These are phyloP conservation scores for Mustela erminea DNA, from an alignment of 2,797 vertebrate species.

Conservation along the genomic window DNA sequence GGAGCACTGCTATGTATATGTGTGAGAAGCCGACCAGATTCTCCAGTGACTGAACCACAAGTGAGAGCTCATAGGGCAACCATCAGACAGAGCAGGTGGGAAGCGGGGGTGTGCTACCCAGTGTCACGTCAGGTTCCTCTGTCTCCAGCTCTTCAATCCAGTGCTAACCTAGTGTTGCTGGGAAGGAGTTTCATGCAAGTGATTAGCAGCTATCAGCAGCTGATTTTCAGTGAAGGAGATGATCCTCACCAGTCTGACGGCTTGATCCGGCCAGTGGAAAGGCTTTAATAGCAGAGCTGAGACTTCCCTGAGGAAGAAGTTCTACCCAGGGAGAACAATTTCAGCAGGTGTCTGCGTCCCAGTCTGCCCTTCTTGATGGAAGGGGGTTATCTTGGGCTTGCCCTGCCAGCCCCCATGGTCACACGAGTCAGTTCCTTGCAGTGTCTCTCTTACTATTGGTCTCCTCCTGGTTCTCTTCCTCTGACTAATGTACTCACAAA, in stretches of 20 bases:
- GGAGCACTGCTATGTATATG: not conserved
- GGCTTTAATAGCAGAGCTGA: not conserved
- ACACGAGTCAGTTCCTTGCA: not conserved
- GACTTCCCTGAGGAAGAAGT: not conserved
- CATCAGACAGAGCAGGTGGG: not conserved
- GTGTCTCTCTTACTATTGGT: not conserved
- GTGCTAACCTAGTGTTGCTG: not conserved
- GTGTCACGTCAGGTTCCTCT: no score
- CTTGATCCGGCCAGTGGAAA: not conserved
- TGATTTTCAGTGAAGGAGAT: not conserved
- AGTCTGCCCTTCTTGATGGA: not conserved
- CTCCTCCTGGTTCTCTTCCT: not conserved
- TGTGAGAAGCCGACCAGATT: not conserved
- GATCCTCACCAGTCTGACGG: not conserved
- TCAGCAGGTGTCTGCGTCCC: not conserved
- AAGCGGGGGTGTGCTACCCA: accelerated
- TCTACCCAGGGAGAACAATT: not conserved
- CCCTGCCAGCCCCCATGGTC: no score
- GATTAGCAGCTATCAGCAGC: not conserved
- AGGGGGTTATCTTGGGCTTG: not conserved
- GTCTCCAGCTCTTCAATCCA: not conserved
- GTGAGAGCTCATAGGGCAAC: not conserved
- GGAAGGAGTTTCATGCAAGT: not conserved
- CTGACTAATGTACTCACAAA: not conserved
- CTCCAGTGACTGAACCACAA: not conserved